phyloP scores from a whole-genome alignment of 2,888 invertebrate genomes.

The Watsonalla cultraria region DNA sequence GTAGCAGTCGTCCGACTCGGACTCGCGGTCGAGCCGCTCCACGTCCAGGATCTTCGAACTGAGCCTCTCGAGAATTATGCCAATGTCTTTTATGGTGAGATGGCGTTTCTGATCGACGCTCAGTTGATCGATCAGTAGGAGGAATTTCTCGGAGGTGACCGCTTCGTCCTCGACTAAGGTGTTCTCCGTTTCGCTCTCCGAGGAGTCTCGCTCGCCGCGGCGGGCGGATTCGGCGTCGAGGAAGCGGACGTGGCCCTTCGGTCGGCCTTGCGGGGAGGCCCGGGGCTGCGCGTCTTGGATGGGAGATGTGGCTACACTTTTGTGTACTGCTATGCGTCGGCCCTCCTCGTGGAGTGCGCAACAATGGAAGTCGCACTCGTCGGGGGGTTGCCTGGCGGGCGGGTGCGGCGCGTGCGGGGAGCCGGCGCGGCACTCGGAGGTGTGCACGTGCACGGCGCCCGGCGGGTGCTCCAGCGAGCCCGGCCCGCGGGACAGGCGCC shows the following conservation, averaged over 20 bases:
- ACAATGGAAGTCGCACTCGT: slow-evolving; percentile 97
- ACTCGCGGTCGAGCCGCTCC: slow-evolving; percentile 93
- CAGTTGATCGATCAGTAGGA: slow-evolving; percentile 94
- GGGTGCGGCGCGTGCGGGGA: slow-evolving; percentile 96
- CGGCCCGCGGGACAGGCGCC: slow-evolving; percentile 84
- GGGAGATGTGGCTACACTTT: slow-evolving; percentile 95
- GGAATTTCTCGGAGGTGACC: slow-evolving; percentile 93
- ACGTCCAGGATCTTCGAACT: slow-evolving; percentile 96
- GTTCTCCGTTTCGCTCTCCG: slow-evolving; percentile 95
- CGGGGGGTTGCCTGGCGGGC: slow-evolving; percentile 80
- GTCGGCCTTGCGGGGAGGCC: slow-evolving; percentile 83
- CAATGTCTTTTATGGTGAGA: slow-evolving; percentile 96
- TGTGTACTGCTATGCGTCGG: slow-evolving; percentile 93
- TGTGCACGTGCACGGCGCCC: slow-evolving; percentile 79
- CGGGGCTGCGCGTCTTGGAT: slow-evolving; percentile 88
- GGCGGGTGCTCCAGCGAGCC: slow-evolving; percentile 77
- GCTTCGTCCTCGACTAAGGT: slow-evolving; percentile 95
- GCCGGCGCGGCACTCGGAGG: slow-evolving; percentile 96
- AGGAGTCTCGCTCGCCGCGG: slow-evolving; percentile 88
- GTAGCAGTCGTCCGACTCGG: slow-evolving; percentile 95
- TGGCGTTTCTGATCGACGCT: slow-evolving; percentile 95
- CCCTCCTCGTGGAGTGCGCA: slow-evolving; percentile 96
- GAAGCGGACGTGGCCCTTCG: slow-evolving; percentile 91
- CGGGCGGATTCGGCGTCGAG: slow-evolving; percentile 85
- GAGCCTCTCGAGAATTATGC: slow-evolving; percentile 94